Percentiles rank a stretch among this genome's conserved stretches.
Conservation (phyloP, 2,888 invertebrate species). For the Eristalis intricaria region DNA sequence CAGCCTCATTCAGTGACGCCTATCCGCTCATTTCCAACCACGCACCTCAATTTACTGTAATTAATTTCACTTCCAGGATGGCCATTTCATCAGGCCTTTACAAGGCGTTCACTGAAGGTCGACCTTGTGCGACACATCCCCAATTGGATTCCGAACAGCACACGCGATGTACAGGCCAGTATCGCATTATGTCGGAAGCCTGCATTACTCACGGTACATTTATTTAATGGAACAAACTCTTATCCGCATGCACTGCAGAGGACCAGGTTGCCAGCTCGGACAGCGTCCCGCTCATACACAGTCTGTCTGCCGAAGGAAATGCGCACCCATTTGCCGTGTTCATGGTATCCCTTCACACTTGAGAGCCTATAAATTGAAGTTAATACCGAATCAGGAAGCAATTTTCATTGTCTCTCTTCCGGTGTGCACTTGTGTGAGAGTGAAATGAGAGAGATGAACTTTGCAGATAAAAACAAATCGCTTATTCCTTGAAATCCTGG, state of each 20-base stretch:
- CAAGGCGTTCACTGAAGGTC: too few relatives aligned
- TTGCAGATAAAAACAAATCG: not conserved
- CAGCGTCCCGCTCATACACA: not conserved
- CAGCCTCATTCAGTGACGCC: too few relatives aligned
- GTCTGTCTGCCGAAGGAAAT: not conserved
- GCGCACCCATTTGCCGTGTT: not conserved
- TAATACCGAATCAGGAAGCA: conserved; percentile 20
- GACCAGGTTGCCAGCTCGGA: not conserved
- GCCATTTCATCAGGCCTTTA: too few relatives aligned
- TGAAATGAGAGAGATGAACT: not conserved
- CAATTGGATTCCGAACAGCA: too few relatives aligned
- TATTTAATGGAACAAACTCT: conserved; percentile 4
- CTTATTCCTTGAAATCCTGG: too few relatives aligned
- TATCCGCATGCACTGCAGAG: not conserved
- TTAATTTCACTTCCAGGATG: too few relatives aligned
- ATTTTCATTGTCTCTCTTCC: conserved; percentile 5
- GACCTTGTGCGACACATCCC: too few relatives aligned
- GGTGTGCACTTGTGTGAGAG: not conserved
- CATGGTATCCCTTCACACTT: not conserved
- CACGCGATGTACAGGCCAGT: not conserved
- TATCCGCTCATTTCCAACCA: too few relatives aligned
- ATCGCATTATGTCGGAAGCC: not conserved
- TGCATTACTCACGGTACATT: conserved; percentile 25
- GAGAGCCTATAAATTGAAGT: conserved; percentile 7
- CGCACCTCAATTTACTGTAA: too few relatives aligned